Percentiles rank a stretch among this genome's conserved stretches.
phyloP scores from a whole-genome alignment of 2,113 vertebrate genomes.

The Nothobranchius kuhntae region DNA sequence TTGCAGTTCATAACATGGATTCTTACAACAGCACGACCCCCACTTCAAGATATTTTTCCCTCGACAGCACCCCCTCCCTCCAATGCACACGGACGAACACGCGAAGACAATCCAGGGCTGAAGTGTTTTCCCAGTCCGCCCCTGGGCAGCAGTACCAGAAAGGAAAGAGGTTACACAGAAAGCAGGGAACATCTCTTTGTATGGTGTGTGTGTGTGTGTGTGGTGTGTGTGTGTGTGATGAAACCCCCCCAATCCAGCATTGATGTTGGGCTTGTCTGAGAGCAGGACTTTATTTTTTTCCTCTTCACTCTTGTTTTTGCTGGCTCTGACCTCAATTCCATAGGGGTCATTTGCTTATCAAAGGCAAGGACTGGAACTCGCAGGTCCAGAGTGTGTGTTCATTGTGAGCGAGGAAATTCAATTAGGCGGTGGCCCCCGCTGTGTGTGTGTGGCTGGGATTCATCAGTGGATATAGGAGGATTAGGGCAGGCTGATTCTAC shows the following conservation, averaged over 20 bases:
- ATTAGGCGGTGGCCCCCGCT: constrained; percentile 77
- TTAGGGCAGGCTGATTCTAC: constrained; percentile 69
- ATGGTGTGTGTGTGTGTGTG: constrained; percentile 13
- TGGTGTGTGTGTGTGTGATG: constrained; percentile 11
- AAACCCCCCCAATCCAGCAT: constrained; percentile 6
- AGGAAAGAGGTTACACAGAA: constrained; percentile 22
- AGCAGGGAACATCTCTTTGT: constrained; percentile 5
- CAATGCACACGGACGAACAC: no score
- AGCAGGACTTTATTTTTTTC: constrained; percentile 80
- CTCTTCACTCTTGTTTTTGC: constrained; percentile 82
- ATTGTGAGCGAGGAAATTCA: constrained; percentile 88
- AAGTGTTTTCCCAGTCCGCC: no score
- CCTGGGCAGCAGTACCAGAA: constrained; percentile 25
- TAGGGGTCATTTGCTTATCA: constrained; percentile 89
- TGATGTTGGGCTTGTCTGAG: constrained; percentile 75
- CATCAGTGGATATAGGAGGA: constrained; percentile 74
- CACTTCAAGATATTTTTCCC: no score
- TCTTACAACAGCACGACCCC: no score
- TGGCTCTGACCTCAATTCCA: constrained; percentile 88
- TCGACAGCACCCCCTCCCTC: no score
- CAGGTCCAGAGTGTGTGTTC: constrained; percentile 80
- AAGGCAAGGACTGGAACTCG: constrained; percentile 79
- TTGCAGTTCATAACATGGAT: no score
- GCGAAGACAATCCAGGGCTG: no score
- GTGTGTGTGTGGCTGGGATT: constrained; percentile 64